Conservation (phyloP, 2,113 vertebrate species). For the Anarhynchus alexandrinus region DNA sequence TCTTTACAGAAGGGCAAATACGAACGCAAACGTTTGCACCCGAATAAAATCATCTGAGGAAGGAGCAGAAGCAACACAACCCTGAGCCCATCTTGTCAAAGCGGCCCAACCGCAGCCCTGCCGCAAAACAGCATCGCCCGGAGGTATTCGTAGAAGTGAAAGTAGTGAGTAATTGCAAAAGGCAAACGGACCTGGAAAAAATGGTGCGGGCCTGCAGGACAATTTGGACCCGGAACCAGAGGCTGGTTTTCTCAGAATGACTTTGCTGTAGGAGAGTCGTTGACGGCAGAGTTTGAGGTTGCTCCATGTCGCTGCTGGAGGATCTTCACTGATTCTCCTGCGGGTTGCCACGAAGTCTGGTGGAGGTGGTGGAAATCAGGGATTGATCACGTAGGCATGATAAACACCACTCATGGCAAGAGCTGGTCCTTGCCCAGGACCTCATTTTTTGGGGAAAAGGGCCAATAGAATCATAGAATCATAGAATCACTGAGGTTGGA, state of each 20-base stretch:
- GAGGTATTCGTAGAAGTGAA: not conserved
- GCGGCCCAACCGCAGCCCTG: not conserved
- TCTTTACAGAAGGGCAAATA: fast-evolving
- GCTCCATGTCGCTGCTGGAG: not conserved
- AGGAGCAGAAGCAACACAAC: not conserved
- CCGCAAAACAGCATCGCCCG: fast-evolving
- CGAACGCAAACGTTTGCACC: fast-evolving
- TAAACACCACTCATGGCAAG: not conserved
- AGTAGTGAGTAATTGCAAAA: not conserved
- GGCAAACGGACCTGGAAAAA: not conserved
- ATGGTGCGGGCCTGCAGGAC: not conserved
- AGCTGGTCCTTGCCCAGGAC: not conserved
- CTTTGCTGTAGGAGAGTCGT: not conserved
- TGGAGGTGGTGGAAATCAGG: not conserved
- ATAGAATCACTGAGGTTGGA: too few species aligned
- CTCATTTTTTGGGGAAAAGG: not conserved
- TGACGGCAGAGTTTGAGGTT: not conserved
- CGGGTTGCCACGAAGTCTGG: not conserved
- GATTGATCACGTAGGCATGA: fast-evolving
- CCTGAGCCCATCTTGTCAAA: fast-evolving
- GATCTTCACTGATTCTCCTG: not conserved
- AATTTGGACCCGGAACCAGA: not conserved
- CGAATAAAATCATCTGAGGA: not conserved
- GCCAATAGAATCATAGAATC: too few species aligned
- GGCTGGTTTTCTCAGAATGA: not conserved